Evolutionary conservation across 2,888 invertebrate genomes (phyloP), one percentile per base, ranked within the genome.

Genomic region (Auanema freiburgensis): DNA sequence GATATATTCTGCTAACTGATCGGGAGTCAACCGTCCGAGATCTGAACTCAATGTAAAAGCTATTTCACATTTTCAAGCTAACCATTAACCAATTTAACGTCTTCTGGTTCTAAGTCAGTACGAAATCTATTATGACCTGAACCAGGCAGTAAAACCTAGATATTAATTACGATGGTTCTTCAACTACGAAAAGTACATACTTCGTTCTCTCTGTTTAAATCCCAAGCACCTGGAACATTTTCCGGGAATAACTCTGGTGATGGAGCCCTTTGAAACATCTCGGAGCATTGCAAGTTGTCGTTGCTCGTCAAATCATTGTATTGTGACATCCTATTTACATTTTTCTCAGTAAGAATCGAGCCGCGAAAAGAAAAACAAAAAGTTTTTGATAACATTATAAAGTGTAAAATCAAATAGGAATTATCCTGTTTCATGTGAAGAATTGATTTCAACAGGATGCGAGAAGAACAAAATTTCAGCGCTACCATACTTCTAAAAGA

Each of bases 1-100:
- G 0, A 97, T 92, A 88, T 95, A 95, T 79, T 92, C 90, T 77
- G 96, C 90, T 33, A 97, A 87, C 69, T 91, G 91, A 67, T 91
- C 89, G 59, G 91, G 90, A 10, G 92, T 89, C 57, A 95, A 78
- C 74, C 86, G 86, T 6, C 88, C 87, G 80, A 88, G 86, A 71
- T 88, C 88, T 87, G 74, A 12, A 10, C 16, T 16, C 16, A 12
- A 8, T n/a, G 2, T 18, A 52, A 23, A 12, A 52, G 6, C 18
- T 23, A 23, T 16, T 16, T 6, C 5, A 40, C 12, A 3, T 21
- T 1, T 18, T 6, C 23, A n/a, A 12, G 10, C 59, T 50, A 25
- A 78, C 78, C 79, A 57, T 79, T 81, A 40, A 79, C 78, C 5
- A 79, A 68, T 57, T 71, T 66, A 40, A 79, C 74, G 53, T 79